Base-by-base conservation (phyloP, 2,113 vertebrate species). In the Nanorana parkeri region DNA sequence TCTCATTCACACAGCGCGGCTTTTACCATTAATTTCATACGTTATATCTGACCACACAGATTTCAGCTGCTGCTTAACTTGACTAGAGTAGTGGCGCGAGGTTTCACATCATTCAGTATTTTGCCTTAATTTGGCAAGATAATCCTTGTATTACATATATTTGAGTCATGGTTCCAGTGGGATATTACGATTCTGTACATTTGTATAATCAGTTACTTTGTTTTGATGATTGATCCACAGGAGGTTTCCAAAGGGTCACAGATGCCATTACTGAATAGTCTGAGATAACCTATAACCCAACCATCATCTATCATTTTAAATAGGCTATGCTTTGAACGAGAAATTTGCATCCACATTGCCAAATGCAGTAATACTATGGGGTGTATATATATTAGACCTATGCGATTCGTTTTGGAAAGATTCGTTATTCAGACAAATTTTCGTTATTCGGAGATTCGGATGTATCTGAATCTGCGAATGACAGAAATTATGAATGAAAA, bases 271-370 rank as follows among this genome's bases (percentile, higher is more conserved):
- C 20, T 72, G 36, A 64, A 67, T 52, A 72, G 19, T 64, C 56
- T 72, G 36, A 72, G 17, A 72, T 72, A 72, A 81, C 78, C 78
- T 81, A 52, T 81, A 81, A 81, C 78, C 78, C 32, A 17, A 64
- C 29, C 36, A 64, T 72, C 32, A 72, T 81, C 24, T 17, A 81
- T 81, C 78, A 81, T 63, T 20, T 29, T 1, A 64, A 32, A 64
- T 24, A 3, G 17, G 17, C 17, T 20, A 29, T 63, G 58, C 29
- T 51, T 51, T 23, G 36, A 77, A 77, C 32, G 64, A 63, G 56
- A 63, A 24, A 23, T 28, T 17, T 47, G 23, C 29, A 32, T 11
- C 60, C 29, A n/a, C 56, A 75, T 58, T 60, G 67, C 10, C 11
- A 51, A 68, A 68, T 20, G 36, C 32, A 36, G n/a, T 67, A 32